Evolutionary conservation across 2,888 invertebrate species (phyloP).

Genomic region (Agonopterix alstromeriana): DNA sequence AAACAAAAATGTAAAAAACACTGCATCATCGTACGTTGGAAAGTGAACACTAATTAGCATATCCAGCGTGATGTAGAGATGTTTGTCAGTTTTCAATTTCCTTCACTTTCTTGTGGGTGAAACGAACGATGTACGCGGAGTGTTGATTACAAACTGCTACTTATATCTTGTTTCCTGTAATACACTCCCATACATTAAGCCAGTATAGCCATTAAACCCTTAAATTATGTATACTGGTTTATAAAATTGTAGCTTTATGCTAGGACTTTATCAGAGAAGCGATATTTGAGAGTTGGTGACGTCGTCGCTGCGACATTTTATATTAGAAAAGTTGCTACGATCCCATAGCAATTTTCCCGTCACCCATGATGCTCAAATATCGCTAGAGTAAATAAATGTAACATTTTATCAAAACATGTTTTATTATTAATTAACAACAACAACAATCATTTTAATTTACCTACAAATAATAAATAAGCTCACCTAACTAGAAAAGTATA

Average conservation of each 20-base stretch:
- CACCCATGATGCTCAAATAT: too few relatives aligned
- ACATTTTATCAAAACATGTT: conserved; percentile 22
- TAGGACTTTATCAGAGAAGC: too few relatives aligned
- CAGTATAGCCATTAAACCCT: neutral
- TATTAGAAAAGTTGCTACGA: too few relatives aligned
- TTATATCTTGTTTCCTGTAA: conserved; percentile 35
- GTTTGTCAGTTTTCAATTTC: conserved; percentile 19
- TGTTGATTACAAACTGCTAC: conserved; percentile 40
- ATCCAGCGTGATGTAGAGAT: neutral
- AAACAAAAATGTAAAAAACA: too few relatives aligned
- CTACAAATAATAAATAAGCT: conserved; percentile 63
- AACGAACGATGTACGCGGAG: conserved; percentile 38
- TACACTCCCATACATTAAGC: neutral
- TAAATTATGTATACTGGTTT: neutral
- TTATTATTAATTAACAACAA: conserved; percentile 32
- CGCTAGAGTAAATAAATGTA: too few relatives aligned
- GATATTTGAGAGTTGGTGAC: too few relatives aligned
- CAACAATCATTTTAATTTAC: conserved; percentile 37
- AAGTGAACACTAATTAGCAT: too few relatives aligned
- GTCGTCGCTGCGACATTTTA: too few relatives aligned
- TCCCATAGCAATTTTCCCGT: too few relatives aligned
- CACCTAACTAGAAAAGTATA: conserved; percentile 22
- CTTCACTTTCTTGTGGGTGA: conserved; percentile 53
- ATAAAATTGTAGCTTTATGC: too few relatives aligned
- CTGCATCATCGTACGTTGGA: too few relatives aligned